These are phyloP conservation scores for Cheilosia impressa DNA, from an alignment of 2,888 invertebrate species.

Conservation along the genomic window DNA sequence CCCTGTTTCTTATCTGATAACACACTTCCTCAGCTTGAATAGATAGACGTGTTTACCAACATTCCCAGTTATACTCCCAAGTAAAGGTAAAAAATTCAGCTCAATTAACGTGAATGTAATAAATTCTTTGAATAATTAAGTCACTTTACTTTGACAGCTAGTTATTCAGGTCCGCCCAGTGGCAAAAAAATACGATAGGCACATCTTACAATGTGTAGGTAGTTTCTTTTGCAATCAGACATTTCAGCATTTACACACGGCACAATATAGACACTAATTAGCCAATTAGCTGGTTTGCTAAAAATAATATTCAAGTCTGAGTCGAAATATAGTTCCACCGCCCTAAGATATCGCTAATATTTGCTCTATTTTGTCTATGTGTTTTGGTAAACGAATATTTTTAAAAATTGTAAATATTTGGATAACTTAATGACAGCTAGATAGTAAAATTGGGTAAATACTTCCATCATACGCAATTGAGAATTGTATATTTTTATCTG, in stretches of 20 bases:
- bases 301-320: conserved; percentile 20
- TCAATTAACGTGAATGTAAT: conserved; percentile 6
- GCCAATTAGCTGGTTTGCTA: conserved; percentile 27
- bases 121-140: conserved; percentile 1
- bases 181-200: not conserved
- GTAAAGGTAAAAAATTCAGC: not conserved
- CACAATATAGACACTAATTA: not conserved
- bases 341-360: not conserved
- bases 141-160: not conserved
- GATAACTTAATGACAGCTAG: conserved; percentile 31
- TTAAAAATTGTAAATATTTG: conserved; percentile 35
- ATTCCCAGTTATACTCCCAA: not conserved
- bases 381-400: conserved; percentile 31
- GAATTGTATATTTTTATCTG: conserved; percentile 34
- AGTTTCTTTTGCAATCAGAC: conserved; percentile 2
- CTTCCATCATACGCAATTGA: conserved; percentile 19
- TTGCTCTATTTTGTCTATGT: not conserved
- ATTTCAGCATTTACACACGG: not conserved
- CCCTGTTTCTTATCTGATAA: conserved; percentile 1
- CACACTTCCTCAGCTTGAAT: conserved; percentile 3
- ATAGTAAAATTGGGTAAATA: conserved; percentile 28
- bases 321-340: conserved; percentile 15
- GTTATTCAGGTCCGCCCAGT: not conserved
- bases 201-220: conserved; percentile 8
- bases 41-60: not conserved